Evolutionary conservation across 2,797 vertebrate species (phyloP).

Genomic region (Pseudochirops corinnae): DNA sequence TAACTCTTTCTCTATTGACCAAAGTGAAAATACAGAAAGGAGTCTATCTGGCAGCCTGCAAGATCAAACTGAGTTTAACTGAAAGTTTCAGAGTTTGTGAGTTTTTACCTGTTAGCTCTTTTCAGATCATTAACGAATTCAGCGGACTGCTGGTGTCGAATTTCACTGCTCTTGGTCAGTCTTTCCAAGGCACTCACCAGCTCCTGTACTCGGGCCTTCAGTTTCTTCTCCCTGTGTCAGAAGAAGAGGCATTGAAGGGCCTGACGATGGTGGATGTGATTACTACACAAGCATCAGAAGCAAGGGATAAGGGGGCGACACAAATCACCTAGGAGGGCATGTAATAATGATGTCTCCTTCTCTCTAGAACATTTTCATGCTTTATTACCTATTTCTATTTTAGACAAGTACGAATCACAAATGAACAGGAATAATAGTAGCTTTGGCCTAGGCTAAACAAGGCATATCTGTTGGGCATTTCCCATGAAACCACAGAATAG

Average conservation of each 20-base stretch:
- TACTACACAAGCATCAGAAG: neutral
- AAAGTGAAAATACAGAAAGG: neutral
- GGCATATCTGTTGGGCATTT: neutral
- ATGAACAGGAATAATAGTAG: neutral
- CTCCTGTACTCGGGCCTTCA: slow-evolving; percentile 91
- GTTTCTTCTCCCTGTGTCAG: slow-evolving; percentile 90
- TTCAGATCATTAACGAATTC: slow-evolving; percentile 93
- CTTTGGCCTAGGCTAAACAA: neutral
- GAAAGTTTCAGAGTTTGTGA: neutral
- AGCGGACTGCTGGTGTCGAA: slow-evolving; percentile 91
- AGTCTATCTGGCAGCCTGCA: neutral
- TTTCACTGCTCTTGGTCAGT: slow-evolving; percentile 92
- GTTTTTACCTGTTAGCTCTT: slow-evolving; percentile 90
- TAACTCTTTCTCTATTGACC: neutral
- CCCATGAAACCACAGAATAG: neutral
- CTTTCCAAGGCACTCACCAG: slow-evolving; percentile 91
- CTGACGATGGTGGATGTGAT: neutral
- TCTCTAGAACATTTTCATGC: neutral
- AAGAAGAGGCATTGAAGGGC: slow-evolving; percentile 30
- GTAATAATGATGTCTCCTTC: neutral
- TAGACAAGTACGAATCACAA: neutral
- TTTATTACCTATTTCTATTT: neutral
- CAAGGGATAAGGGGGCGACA: neutral
- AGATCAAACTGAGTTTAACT: neutral
- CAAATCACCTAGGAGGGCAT: too few relatives aligned